Evolutionary conservation across 2,888 invertebrate species (phyloP), one percentile per base, ranked within the genome.

Genomic region (Phortica magna): DNA sequence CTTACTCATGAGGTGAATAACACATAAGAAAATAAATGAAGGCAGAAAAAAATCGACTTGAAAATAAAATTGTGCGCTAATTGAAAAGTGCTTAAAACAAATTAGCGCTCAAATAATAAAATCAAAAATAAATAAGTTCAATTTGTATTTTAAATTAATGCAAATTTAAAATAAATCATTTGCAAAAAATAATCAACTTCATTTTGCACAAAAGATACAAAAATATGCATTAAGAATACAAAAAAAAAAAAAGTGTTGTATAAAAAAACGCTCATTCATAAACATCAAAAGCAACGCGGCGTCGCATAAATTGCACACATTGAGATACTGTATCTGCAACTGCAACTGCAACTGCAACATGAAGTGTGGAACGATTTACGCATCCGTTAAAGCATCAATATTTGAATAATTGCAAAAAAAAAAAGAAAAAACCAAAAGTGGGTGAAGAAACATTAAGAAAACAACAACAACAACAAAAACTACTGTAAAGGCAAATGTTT

Each of bases 21-120:
- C 7, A n/a, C 17, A 70, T 9, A 70, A 70, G 12, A 48, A 48
- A 70, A 53, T 14, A 48, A 68, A 68, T 42, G 42, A 43, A 70
- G 22, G 14, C 42, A 53, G 2, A 65, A 31, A 41, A 64, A 64
- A 61, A 61, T 61, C 5, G 1, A 59, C 10, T 59, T 59, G 22
- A 70, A 7, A 53, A 9, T 22, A 19, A 48, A 39, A 19, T 68
- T 43, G 31, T 53, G 31, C 53, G 80, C 82, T 81, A 82, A 83
- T 81, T 82, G 82, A 77, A 77, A 76, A 76, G 77, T 78, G 83
- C 68, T 77, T 79, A 70, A 76, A 64, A 74, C 67, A 67, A 76
- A 77, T 81, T 80, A 82, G 74, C 82, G 82, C 79, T 78, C 82
- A 83, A 53, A 55, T 42, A n/a, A 31, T 43, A n/a, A 42, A 42